phyloP scores from a whole-genome alignment of 2,888 invertebrate genomes.

The Lasius fuliginosus region DNA sequence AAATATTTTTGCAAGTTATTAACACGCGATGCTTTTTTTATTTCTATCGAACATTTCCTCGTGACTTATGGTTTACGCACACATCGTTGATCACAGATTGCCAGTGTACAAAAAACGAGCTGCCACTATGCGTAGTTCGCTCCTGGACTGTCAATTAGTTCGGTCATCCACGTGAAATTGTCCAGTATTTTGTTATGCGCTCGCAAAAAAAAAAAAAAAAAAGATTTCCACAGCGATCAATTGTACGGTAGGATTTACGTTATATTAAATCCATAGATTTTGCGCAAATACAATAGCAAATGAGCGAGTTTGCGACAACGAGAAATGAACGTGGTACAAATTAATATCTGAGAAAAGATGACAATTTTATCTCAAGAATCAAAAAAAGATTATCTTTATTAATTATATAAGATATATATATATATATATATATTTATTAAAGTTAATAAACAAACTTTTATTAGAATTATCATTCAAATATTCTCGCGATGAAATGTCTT shows the following conservation, averaged over 20 bases:
- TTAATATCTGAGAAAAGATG: not conserved
- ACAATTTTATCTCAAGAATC: not conserved
- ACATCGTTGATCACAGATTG: not conserved
- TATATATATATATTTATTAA: not conserved
- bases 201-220: not conserved
- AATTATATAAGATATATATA: too few relatives aligned
- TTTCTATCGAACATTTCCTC: not conserved
- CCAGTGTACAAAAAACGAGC: not conserved
- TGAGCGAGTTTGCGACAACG: not conserved
- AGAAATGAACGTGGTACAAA: not conserved
- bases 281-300: not conserved
- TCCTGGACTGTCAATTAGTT: conserved; percentile 7
- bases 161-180: not conserved
- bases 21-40: not conserved
- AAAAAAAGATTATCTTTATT: not conserved
- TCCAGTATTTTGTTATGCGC: not conserved
- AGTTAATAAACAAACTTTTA: not conserved
- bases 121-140: not conserved
- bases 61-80: conserved; percentile 8
- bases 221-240: not conserved
- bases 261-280: not conserved
- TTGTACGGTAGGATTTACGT: not conserved
- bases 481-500: not conserved
- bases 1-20: conserved; percentile 18
- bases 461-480: not conserved